Evolutionary conservation across 2,888 invertebrate species (phyloP).

Genomic region (Abscondita cerata): DNA sequence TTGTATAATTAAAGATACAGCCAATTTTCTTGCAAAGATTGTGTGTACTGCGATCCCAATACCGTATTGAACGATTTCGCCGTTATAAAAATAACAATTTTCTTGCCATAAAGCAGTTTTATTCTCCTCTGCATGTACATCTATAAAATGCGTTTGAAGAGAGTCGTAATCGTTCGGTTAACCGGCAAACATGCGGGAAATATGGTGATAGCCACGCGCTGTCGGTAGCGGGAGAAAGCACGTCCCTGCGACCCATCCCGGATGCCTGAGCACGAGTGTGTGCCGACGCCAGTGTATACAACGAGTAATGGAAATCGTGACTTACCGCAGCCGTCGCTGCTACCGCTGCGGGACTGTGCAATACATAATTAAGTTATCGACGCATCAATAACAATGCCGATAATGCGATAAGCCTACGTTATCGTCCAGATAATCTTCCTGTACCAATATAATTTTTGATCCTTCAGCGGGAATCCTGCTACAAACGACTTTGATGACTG

Average conservation of each 20-base stretch:
- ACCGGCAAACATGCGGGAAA: conserved; percentile 46
- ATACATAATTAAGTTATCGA: conserved; percentile 48
- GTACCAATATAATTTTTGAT: conserved; percentile 25
- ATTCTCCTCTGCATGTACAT: conserved; percentile 47
- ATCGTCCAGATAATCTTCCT: conserved; percentile 31
- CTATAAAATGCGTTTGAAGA: conserved; percentile 49
- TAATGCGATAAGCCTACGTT: conserved; percentile 36
- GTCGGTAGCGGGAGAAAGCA: conserved; percentile 44
- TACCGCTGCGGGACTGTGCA: conserved; percentile 40
- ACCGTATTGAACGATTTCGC: conserved; percentile 46
- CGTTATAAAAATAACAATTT: conserved; percentile 52
- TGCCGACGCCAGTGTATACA: conserved; percentile 53
- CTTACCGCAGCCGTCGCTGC: conserved; percentile 44
- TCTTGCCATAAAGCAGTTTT: conserved; percentile 51
- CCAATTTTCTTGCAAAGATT: not conserved
- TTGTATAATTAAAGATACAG: conserved; percentile 6
- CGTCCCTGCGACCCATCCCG: conserved; percentile 48
- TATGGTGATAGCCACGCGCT: conserved; percentile 41
- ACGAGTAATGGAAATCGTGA: conserved; percentile 56
- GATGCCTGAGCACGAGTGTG: conserved; percentile 49
- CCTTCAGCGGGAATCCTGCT: not conserved
- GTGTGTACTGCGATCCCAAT: conserved; percentile 35
- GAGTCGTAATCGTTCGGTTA: conserved; percentile 49
- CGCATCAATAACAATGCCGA: conserved; percentile 36
- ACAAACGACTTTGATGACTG: conserved; percentile 4